Evolutionary conservation across 2,113 vertebrate genomes (phyloP).

Genomic region (Connochaetes taurinus): DNA sequence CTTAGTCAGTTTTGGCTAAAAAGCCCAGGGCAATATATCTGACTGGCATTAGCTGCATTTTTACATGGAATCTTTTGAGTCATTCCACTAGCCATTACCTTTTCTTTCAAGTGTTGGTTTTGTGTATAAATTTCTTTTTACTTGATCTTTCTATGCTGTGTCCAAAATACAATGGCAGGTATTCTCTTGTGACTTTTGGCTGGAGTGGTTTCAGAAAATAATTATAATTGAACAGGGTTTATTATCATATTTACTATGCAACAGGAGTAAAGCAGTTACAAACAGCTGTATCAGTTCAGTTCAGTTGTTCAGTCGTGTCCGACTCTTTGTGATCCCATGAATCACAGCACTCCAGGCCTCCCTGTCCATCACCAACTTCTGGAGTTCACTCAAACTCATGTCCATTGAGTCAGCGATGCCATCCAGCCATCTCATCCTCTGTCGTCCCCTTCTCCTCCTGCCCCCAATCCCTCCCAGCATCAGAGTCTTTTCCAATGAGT

Average conservation of each 20-base stretch:
- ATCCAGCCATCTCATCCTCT: too few species aligned
- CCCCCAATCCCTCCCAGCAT: too few species aligned
- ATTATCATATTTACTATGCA: not conserved
- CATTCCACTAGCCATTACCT: not conserved
- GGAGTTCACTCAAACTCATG: too few species aligned
- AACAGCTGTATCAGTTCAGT: not conserved
- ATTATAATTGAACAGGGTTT: not conserved
- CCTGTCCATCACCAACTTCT: too few species aligned
- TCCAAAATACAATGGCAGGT: not conserved
- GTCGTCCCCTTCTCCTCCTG: too few species aligned
- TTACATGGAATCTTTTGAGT: not conserved
- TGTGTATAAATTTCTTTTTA: not conserved
- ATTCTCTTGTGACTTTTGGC: not conserved
- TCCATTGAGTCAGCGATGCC: too few species aligned
- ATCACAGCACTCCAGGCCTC: too few species aligned
- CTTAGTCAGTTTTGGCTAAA: not conserved
- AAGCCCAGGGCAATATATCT: not conserved
- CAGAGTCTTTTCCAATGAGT: too few species aligned
- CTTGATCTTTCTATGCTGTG: not conserved
- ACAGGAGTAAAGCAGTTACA: not conserved
- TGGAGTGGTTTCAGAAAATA: slow-evolving; percentile 24
- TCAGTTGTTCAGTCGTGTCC: too few species aligned
- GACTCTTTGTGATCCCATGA: too few species aligned
- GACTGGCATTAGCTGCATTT: not conserved
- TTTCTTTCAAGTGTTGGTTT: not conserved